Base-by-base conservation (phyloP, 2,797 vertebrate genomes). In the Hephaestus fuliginosus region DNA sequence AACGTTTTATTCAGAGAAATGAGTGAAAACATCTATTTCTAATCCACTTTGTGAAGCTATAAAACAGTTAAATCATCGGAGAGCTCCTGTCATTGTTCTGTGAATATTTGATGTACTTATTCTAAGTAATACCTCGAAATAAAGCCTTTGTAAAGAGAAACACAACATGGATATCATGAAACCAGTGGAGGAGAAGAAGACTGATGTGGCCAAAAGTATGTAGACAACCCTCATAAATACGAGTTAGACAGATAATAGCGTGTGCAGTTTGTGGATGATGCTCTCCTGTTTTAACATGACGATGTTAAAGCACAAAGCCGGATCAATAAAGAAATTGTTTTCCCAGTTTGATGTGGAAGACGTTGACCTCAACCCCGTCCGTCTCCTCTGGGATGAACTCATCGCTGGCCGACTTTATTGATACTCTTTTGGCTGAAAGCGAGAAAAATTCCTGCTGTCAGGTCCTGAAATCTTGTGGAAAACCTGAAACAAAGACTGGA, bases 81-180 rank as follows among this genome's bases (percentile, higher is more conserved):
- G 33, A 49, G 52, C 62, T 51, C 44, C 46, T 39, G 18, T 48
- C 15, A 22, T 61, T 52, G 46, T 63, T 72, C 4, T 22, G 56
- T 72, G 70, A 72, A 72, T 72, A 61, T 72, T 72, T 61, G 22
- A 72, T 72, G 49, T 49, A 61, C 60, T 62, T 11, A 13, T 39
- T 39, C 36, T 36, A 36, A 36, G 33, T 36, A 2, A 36, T 36
- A 36, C 3, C 36, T 39, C 36, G 8, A 39, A 39, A 39, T 39
- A 39, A 39, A 39, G 33, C 36, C 36, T 39, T 39, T 39, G 36
- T 39, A 8, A 39, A 39, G 36, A 39, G 36, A 39, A 9, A 17
- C 33, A 20, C 44, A 33, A 49, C 25, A 13, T 7, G 22, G 28
- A 36, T 46, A 51, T 56, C n/a, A n/a, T 57, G 53, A 57, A 44